Evolutionary conservation across 2,888 invertebrate species (phyloP), one percentile per base, ranked within the genome.

Genomic region (Escarpia spicata): DNA sequence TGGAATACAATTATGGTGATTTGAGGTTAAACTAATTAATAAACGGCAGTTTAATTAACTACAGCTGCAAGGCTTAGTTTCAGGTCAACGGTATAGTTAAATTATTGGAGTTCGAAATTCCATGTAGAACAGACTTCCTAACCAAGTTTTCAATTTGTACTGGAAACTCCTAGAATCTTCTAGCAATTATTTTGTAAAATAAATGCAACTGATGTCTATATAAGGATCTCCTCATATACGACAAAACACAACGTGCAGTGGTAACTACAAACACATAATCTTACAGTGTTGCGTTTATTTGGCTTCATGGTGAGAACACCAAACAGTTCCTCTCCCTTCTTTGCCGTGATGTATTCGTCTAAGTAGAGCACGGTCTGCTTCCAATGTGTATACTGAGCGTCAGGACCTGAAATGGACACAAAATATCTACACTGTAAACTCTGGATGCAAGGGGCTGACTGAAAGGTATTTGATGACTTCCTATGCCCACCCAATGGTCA

Each of bases 311-410:
- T 97, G 96, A 99, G 99, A 10, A 97, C 97, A 45, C 99, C 99
- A 92, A 97, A 98, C 93, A 99, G 98, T 96, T 99, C 99, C 96
- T 99, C 99, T 92, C 97, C 97, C 95, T 98, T 98, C 96, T 99
- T 99, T 75, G 98, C 99, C 2, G 99, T 99, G 97, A 99, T 97
- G 96, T 98, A 99, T 95, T 99, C 99, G 90, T 96, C 96, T 92
- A 99, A 98, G 96, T 99, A 99, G 97, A 99, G 99, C 92, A 99
- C 99, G 10, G 98, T 98, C 97, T 99, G 99, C 97, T 99, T 99
- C 99, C 99, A 99, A 97, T 99, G 99, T 43, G 99, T 99, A 97
- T 99, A 99, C 58, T 98, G 98, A 0, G 98, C 98, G 96, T 99
- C 99, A 0, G 99, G 99, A 0, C 99, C 99, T 93, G 94, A 43